Evolutionary conservation across 2,113 vertebrate species (phyloP).

Genomic region (Protomyctophum bolini): DNA sequence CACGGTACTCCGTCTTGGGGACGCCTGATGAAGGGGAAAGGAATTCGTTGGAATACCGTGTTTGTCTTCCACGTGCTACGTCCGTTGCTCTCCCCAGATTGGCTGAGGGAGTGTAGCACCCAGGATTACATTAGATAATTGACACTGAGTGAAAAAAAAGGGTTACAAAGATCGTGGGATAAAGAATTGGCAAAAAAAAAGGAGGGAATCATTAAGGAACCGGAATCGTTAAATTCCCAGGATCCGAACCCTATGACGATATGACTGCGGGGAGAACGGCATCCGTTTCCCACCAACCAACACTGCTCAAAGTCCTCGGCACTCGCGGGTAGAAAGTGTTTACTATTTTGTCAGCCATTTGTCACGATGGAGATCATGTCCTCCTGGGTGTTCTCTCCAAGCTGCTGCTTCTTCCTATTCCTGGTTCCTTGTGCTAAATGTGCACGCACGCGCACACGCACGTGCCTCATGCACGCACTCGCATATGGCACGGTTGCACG

Average conservation of each 20-base stretch:
- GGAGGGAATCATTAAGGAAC: not conserved
- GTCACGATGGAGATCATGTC: conserved; percentile 15
- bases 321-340: not conserved
- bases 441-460: not conserved
- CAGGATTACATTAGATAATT: too few species aligned
- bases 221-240: too few species aligned
- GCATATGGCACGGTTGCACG: not conserved
- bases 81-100: not conserved
- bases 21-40: too few species aligned
- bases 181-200: not conserved
- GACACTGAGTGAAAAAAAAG: too few species aligned
- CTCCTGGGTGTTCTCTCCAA: conserved; percentile 20
- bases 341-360: not conserved
- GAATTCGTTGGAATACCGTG: too few species aligned
- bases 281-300: not conserved
- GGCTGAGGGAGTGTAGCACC: not conserved
- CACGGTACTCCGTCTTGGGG: too few species aligned
- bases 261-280: conserved; percentile 3
- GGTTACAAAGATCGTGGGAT: too few species aligned
- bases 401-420: conserved; percentile 9
- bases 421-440: not conserved
- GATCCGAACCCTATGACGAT: not conserved
- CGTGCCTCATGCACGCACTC: not conserved
- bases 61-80: not conserved
- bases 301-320: conserved; percentile 6